Base-by-base conservation (phyloP, 1,140 invertebrate species). In the Meloidogyne chitwoodi region DNA sequence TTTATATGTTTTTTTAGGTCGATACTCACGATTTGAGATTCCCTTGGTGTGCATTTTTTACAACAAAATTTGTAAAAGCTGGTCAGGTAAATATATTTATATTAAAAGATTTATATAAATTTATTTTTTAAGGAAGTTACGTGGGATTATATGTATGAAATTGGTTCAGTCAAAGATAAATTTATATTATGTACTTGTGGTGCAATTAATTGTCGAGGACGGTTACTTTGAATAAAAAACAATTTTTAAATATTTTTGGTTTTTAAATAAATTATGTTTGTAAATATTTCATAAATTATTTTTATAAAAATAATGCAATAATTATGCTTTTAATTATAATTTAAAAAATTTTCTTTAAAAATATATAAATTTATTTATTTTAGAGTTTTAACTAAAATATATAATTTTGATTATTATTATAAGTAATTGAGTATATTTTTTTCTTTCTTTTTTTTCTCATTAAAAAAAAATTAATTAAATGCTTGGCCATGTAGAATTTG, bases 401-500 rank as follows among this genome's bases (percentile, higher is more conserved):
- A n/a, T n/a, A n/a, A n/a, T n/a, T n/a, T n/a, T n/a, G n/a, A n/a
- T n/a, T n/a, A n/a, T n/a, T n/a, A n/a, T n/a, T n/a, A n/a, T n/a
- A n/a, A n/a, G n/a, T n/a, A n/a, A n/a, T n/a, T n/a, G n/a, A n/a
- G n/a, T n/a, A n/a, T n/a, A n/a, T n/a, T n/a, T n/a, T n/a, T n/a
- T n/a, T n/a, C n/a, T n/a, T n/a, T n/a, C n/a, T n/a, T n/a, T n/a
- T n/a, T n/a, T n/a, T n/a, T n/a, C n/a, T n/a, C n/a, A n/a, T 38
- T 3, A 5, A 38, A 38, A 38, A 38, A 10, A 38, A 0, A 22
- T 76, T 75, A 77, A 63, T 78, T 80, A 31, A 22, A 66, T 27
- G 66, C 61, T 34, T 79, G 38, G 0, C 78, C 78, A 26, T 79
- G 79, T 24, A 80, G 12, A 26, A 80, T 81, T 44, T 81, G 73